Base-by-base conservation (phyloP, 2,113 vertebrate genomes). In the Uria aalge region DNA sequence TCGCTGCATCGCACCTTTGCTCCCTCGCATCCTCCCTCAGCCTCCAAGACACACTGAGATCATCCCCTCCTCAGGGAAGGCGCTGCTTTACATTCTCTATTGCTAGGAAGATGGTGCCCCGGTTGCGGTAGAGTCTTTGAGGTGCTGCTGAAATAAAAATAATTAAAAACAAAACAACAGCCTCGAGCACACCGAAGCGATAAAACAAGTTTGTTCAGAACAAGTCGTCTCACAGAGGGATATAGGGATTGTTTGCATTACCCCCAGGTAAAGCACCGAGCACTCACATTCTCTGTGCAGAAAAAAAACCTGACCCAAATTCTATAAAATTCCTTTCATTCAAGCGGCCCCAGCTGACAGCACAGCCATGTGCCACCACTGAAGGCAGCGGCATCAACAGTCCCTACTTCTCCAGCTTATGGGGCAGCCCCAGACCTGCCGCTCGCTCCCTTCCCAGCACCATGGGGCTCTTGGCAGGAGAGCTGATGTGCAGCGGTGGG, bases 131-230 rank as follows among this genome's bases (percentile, higher is more conserved):
- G 55, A n/a, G 63, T 85, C 45, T 92, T 90, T 63, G 91, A 92
- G 74, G 60, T 66, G 19, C 56, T 93, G 16, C 83, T 94, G 59
- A 72, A 94, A 64, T 55, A 77, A 69, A 81, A 92, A 38, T 69
- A 82, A 93, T 79, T 85, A 60, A 79, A 91, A 95, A 1, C n/a
- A 36, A 43, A 85, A 30, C 53, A 85, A 72, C 30, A 78, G 88
- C 85, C 88, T 88, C 0, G 0, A 67, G 79, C 60, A 38, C 41
- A 43, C 5, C 8, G 3, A 85, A 91, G 57, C 0, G 2, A 94
- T 81, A 68, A 57, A 92, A 24, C 85, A 74, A 64, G 52, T 87
- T 94, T 89, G 22, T 87, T 91, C 45, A 60, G 53, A 77, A 38
- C 26, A 48, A 67, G 45, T 8, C 60, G 30, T 56, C 23, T 91